These are phyloP conservation scores for Scaptomyza flava DNA, from an alignment of 2,888 invertebrate species.

Conservation along the genomic window DNA sequence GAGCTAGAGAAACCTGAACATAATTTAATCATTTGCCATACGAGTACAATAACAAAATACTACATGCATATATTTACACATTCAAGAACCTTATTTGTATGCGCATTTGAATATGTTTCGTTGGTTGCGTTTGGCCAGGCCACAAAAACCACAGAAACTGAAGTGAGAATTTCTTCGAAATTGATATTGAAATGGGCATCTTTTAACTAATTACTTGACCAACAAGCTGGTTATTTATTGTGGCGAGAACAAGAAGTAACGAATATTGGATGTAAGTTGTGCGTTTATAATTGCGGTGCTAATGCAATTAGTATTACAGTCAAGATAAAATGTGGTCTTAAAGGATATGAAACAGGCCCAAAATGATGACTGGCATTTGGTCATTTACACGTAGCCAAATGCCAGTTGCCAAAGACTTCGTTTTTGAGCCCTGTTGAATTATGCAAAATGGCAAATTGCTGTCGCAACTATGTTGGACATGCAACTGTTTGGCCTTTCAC, in stretches of 20 bases:
- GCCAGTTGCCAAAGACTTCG: constrained; percentile 16
- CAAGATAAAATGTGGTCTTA: constrained; percentile 19
- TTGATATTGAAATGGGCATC: constrained; percentile 21
- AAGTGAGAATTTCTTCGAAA: constrained; percentile 29
- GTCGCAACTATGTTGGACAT: constrained; percentile 66
- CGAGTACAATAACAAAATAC: constrained; percentile 13
- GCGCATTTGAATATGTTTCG: constrained; percentile 2
- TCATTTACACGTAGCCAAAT: constrained; percentile 27
- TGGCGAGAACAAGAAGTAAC: constrained; percentile 6
- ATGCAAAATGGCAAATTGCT: constrained; percentile 66
- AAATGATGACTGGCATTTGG: background rate
- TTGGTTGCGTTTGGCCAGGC: background rate
- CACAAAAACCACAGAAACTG: constrained; percentile 40
- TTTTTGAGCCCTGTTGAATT: constrained; percentile 45
- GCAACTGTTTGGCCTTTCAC: constrained; percentile 55
- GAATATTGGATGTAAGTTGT: constrained; percentile 20
- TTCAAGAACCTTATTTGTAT: background rate
- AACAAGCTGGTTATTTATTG: constrained; percentile 3
- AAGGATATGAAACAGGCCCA: background rate
- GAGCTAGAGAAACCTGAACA: constrained; percentile 19
- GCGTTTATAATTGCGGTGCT: constrained; percentile 47
- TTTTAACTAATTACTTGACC: constrained; percentile 27
- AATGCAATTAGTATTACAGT: constrained; percentile 45
- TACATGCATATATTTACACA: background rate
- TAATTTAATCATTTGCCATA: constrained; percentile 21